phyloP scores from a whole-genome alignment of 2,888 invertebrate species.

The Vanessa cardui region DNA sequence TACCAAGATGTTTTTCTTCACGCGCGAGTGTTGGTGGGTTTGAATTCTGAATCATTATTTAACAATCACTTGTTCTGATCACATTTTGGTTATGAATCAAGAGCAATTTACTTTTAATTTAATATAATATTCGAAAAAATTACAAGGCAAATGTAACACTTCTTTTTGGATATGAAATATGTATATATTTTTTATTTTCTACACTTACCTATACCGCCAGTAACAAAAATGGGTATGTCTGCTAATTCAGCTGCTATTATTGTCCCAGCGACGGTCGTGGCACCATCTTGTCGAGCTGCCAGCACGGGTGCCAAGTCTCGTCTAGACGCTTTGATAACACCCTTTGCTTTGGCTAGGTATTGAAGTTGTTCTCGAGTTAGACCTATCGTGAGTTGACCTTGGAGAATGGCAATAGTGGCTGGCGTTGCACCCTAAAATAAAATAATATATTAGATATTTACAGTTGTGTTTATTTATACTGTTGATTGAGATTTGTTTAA shows the following conservation, averaged over 20 bases:
- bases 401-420: conserved; percentile 95
- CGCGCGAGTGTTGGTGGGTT: too few species aligned
- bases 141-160: too few species aligned
- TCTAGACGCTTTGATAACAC: conserved; percentile 91
- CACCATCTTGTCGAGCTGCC: conserved; percentile 89
- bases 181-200: background rate
- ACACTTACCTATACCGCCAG: conserved; percentile 88
- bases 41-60: too few species aligned
- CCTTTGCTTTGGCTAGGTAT: conserved; percentile 82
- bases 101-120: too few species aligned
- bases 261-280: conserved; percentile 98
- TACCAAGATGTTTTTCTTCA: too few species aligned
- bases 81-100: too few species aligned
- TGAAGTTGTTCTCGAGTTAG: conserved; percentile 85
- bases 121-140: too few species aligned
- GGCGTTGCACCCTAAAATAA: conserved; percentile 89
- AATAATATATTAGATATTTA: background rate
- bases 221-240: conserved; percentile 95
- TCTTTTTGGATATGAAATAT: background rate
- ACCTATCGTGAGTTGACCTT: conserved; percentile 93
- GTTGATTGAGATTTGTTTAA: too few species aligned
- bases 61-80: too few species aligned
- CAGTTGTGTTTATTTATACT: background rate
- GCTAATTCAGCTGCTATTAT: conserved; percentile 91
- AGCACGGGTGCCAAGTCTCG: conserved; percentile 91